Base-by-base conservation (phyloP, 2,888 invertebrate species). In the Leptodirus hochenwartii region DNA sequence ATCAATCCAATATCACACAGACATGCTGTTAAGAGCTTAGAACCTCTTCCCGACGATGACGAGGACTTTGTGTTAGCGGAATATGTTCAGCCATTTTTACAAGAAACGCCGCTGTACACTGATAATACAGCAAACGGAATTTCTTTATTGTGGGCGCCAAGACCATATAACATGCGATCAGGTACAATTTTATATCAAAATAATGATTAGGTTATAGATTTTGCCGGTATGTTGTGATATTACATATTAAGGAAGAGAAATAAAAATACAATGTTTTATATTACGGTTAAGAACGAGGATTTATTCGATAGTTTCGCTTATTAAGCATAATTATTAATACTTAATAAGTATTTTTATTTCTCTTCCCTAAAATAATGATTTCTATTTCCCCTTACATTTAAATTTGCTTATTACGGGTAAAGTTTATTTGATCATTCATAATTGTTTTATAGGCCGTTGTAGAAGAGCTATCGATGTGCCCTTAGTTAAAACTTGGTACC, bases 81-180 rank as follows among this genome's bases (percentile, higher is more conserved):
- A 46, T 76, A 75, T 41, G 80, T 93, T 1, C 78, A 85, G 43
- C 90, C 96, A 4, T 85, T 96, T 51, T 59, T 99, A 34, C 81
- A 85, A 51, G 91, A 93, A 50, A 87, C 84, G 8, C 93, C 96
- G 1, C 60, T 99, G 29, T 99, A 98, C 50, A 88, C 95, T 0
- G 96, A 98, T 50, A 93, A 98, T 50, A 98, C 98, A 2, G 96
- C 98, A 0, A 96, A 98, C 61, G 98, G 96, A 2, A 95, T 96
- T 44, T 80, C 95, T 1, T 58, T 96, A 31, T 54, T 96, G 30
- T 96, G 95, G 96, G 95, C 98, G 2, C 96, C 98, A 1, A 67
- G 98, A 34, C 98, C 98, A 5, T 99, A 95, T 51, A 93, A 93
- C 52, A 72, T 93, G 58, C 72, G 98, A 47, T 96, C 96, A 34